Evolutionary conservation across 1,140 invertebrate species (phyloP), one percentile per base, ranked within the genome.

Genomic region (Cydia amplana): DNA sequence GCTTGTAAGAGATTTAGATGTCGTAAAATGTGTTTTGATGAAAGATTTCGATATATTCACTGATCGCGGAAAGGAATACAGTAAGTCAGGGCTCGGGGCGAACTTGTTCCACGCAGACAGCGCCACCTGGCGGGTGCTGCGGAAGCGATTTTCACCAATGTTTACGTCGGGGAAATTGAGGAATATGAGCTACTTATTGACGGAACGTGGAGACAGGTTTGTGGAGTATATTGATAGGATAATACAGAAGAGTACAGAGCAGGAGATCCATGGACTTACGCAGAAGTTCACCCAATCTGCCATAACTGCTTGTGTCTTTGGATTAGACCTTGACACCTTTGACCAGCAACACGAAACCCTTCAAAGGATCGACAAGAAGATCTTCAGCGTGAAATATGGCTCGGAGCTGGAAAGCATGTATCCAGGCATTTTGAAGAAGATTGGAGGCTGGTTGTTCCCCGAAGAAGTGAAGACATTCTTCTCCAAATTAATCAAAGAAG

Each of bases 371-470:
- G 51, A 74, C 51, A 74, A 64, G 36, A 64, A 63, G n/a, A 16
- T 75, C n/a, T 65, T 40, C 5, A 28, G 16, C 23, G 18, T 36
- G 18, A 65, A 36, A 16, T 75, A 65, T n/a, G 55, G 20, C 0
- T 23, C 14, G 1, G 73, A 74, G 9, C 25, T 75, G 0, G 74
- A 75, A 7, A 70, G 65, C n/a, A 72, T 72, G 74, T 75, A 65
- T 16, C 74, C 74, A 9, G 74, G 74, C 5, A 70, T 75, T 16
- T 40, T 75, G 28, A 75, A 72, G 18, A 70, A 49, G 20, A 14
- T 73, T 9, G 43, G 28, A 9, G 14, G 40, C 7, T 55, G n/a
- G 20, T 20, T 73, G 4, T 60, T 73, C 9, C 49, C 25, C 0
- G 23, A 73, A 32, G 43, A 28, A 55, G 49, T 73, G 0, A 73